Evolutionary conservation across 2,888 invertebrate genomes (phyloP).

Genomic region (Andrena bicolor): DNA sequence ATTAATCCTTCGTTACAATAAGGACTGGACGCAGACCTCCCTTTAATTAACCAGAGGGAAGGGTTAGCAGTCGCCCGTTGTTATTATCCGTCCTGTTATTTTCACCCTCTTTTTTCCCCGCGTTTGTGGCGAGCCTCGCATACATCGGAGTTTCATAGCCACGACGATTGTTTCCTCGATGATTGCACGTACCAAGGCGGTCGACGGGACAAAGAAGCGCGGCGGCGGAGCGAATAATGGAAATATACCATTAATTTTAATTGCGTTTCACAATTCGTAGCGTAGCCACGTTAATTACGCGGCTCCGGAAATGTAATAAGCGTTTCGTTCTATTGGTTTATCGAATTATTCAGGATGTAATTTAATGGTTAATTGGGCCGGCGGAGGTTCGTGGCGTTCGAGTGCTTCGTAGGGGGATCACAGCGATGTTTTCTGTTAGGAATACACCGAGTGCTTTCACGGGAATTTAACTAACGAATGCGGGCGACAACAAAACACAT

Average conservation of each 20-base stretch:
- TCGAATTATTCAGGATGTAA: conserved; percentile 43
- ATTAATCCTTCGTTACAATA: conserved; percentile 57
- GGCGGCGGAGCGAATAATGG: conserved; percentile 11
- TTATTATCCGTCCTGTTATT: not conserved
- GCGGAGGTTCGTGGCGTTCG: conserved; percentile 23
- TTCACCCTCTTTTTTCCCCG: not conserved
- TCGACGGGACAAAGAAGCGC: not conserved
- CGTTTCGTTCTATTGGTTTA: conserved; percentile 49
- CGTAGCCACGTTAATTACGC: conserved; percentile 44
- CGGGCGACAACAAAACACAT: conserved; percentile 13
- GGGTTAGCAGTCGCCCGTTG: not conserved
- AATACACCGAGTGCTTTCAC: not conserved
- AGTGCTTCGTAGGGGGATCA: conserved; percentile 2
- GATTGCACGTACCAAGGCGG: not conserved
- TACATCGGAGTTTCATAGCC: not conserved
- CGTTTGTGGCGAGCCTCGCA: not conserved
- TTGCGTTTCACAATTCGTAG: conserved; percentile 37
- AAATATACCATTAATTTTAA: conserved; percentile 52
- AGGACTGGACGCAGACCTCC: not conserved
- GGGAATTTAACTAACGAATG: not conserved
- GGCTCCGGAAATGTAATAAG: conserved; percentile 44
- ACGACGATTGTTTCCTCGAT: not conserved
- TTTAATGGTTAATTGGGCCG: conserved; percentile 53
- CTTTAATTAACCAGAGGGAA: conserved; percentile 14
- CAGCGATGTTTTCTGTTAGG: not conserved